Evolutionary conservation across 2,888 invertebrate species (phyloP), one percentile per base, ranked within the genome.

Genomic region (Stenodema calcarata): DNA sequence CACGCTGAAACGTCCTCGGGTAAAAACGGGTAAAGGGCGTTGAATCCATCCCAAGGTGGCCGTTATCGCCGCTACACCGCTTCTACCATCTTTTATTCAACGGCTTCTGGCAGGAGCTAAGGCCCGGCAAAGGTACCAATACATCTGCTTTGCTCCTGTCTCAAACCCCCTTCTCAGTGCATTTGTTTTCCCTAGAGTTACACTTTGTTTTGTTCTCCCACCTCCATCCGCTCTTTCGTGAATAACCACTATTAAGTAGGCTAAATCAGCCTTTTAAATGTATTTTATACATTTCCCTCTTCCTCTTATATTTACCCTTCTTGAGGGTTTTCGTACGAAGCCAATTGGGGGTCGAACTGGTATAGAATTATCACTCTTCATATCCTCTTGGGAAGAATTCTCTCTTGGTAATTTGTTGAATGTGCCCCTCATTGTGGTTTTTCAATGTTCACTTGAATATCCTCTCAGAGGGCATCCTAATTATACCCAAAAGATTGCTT

Each of bases 31-130:
- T 18, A 23, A 41, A 70, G 70, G 41, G 54, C 30, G 41, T 70
- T 62, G 82, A 82, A 82, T 82, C 70, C 82, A 82, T 82, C 82
- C 82, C 82, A 82, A 82, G 82, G 70, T 82, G 70, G 41, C 82
- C 82, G 82, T 82, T 82, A 82, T 69, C 82, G 82, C 82, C 42
- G 70, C 82, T 69, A 69, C 82, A 42, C 82, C 70, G 69, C 62
- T 27, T n/a, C 73, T 18, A 42, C 41, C n/a, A 82, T 82, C 82
- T 82, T 82, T 82, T 82, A 82, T 82, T 82, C 82, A 82, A 82
- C 82, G 42, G 35, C 76, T n/a, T 50, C 2, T 16, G 14, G 73
- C 30, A 41, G 35, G 7, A 35, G 73, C 30, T 41, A 41, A 18
- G 18, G 73, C n/a, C 30, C 9, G n/a, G 16, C 11, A 30, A n/a